phyloP scores from a whole-genome alignment of 2,888 invertebrate genomes.

The Nymphalis c-album region DNA sequence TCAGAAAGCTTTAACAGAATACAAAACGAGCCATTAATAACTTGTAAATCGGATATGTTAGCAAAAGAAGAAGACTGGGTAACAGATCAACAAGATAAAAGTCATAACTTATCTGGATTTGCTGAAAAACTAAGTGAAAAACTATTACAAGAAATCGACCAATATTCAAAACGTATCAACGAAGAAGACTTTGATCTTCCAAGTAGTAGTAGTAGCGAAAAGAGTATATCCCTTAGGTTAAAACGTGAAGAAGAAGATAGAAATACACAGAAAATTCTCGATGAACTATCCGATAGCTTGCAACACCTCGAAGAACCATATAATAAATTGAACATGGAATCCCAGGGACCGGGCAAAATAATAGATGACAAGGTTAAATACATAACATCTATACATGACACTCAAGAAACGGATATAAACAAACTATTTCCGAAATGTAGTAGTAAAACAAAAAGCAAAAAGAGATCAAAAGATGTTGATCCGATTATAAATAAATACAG shows the following conservation, averaged over 20 bases:
- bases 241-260: constrained; percentile 76
- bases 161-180: constrained; percentile 77
- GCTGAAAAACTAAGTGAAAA: constrained; percentile 92
- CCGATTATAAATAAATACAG: constrained; percentile 77
- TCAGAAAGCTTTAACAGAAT: constrained; percentile 78
- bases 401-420: constrained; percentile 72
- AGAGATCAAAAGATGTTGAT: constrained; percentile 74
- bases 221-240: constrained; percentile 75
- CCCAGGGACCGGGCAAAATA: constrained; percentile 80
- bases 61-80: constrained; percentile 80
- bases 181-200: constrained; percentile 79
- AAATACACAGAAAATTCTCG: constrained; percentile 74
- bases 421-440: constrained; percentile 76
- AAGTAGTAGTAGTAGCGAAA: constrained; percentile 77
- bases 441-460: constrained; percentile 77
- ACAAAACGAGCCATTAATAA: constrained; percentile 76
- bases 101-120: constrained; percentile 88
- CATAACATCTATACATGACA: constrained; percentile 78
- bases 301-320: constrained; percentile 83
- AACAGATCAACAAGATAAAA: constrained; percentile 81
- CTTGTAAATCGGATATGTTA: constrained; percentile 77
- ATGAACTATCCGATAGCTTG: constrained; percentile 75
- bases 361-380: constrained; percentile 83
- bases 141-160: constrained; percentile 88
- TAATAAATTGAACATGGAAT: constrained; percentile 81